Base-by-base conservation (phyloP, 2,888 invertebrate species). In the Teinopalpus imperialis region DNA sequence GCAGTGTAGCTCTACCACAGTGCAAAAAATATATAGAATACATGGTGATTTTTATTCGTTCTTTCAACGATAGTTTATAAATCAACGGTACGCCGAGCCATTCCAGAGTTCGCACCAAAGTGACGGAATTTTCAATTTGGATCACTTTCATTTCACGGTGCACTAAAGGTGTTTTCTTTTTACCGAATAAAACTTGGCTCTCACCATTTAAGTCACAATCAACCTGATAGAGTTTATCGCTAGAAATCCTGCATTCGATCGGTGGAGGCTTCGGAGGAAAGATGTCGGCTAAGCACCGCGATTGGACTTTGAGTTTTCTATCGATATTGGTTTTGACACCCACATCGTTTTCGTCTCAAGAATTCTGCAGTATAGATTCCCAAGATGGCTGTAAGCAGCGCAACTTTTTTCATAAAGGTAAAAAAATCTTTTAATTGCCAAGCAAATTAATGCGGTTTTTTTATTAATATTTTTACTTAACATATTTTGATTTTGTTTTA, bases 111-210 rank as follows among this genome's bases (percentile, higher is more conserved):
- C 43, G 37, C 30, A 45, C 46, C 36, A 46, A 37, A 53, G 52
- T 53, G 54, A 61, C 63, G 56, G 60, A 55, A 53, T 53, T 49
- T 54, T 43, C 56, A 26, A 37, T 31, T 30, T 48, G 51, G 49
- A 60, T 56, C 63, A 66, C 81, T 81, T 81, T 83, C 79, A 80
- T 81, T 81, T 81, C 69, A 80, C 79, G n/a, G n/a, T n/a, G n/a
- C n/a, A 78, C 66, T 68, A 51, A 49, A 63, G 64, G 70, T 71
- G 69, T 69, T 72, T 69, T 69, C 65, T 65, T 63, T 8, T 2
- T 21, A 37, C 24, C 20, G 63, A 69, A 69, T 63, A 61, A 55
- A 61, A 56, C 57, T 57, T 54, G 52, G 57, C 74, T 72, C 61
- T 74, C 70, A 69, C 75, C 59, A 65, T 70, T 69, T 65, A 64